A percentile compares a stretch with the other conserved stretches of the same genome.
Conservation (phyloP, 1,140 invertebrate species). For the Brevipalpus yothersi region DNA sequence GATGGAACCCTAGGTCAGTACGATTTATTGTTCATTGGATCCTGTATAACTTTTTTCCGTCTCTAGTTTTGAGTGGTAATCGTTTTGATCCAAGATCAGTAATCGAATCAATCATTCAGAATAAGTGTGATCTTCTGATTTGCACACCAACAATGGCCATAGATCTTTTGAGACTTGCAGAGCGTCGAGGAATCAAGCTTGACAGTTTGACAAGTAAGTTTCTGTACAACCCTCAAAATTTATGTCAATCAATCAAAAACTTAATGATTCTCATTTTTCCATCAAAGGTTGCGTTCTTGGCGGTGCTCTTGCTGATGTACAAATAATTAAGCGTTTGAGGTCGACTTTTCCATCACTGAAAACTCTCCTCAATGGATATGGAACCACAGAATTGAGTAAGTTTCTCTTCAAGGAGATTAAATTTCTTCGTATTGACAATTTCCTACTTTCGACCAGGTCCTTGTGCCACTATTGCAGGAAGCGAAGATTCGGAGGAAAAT, state of each 20-base stretch:
- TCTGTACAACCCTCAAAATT: too few relatives aligned
- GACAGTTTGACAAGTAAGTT: background rate
- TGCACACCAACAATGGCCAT: slow-evolving; percentile 95
- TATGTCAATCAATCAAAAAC: background rate
- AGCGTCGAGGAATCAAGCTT: background rate
- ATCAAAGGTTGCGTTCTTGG: background rate
- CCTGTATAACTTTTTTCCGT: background rate
- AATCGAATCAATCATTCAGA: background rate
- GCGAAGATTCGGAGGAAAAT: background rate
- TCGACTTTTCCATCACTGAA: background rate
- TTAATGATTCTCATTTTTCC: background rate
- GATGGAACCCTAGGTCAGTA: background rate
- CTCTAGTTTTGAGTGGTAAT: background rate
- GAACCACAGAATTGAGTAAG: slow-evolving; percentile 1
- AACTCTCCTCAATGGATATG: slow-evolving; percentile 9
- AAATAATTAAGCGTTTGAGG: slow-evolving; percentile 1
- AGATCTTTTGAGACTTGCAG: slow-evolving; percentile 34
- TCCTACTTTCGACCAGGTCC: background rate
- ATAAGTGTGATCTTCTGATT: slow-evolving; percentile 38
- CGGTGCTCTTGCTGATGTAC: slow-evolving; percentile 4
- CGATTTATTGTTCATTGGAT: background rate
- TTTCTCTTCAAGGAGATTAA: background rate
- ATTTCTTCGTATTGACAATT: too few relatives aligned
- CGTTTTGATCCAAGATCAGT: background rate
- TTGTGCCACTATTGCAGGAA: background rate